Conservation (phyloP, 2,113 vertebrate genomes). For the Progne subis region DNA sequence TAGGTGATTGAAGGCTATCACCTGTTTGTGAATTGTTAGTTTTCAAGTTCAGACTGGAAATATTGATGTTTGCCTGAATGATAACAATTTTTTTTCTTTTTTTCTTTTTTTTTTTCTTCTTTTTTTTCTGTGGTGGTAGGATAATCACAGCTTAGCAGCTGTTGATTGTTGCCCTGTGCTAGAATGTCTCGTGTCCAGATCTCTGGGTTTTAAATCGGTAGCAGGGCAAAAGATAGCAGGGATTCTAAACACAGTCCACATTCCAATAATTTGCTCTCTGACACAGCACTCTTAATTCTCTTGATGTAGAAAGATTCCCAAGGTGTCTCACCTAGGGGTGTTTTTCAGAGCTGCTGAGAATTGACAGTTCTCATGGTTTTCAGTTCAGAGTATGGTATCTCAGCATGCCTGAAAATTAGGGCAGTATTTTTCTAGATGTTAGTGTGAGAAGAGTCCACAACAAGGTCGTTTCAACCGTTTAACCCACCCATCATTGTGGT, state of each 20-base stretch:
- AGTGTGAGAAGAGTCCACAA: background rate
- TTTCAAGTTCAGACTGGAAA: background rate
- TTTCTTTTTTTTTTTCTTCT: background rate
- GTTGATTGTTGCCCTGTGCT: background rate
- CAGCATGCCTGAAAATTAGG: background rate
- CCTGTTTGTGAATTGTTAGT: background rate
- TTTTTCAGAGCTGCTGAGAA: background rate
- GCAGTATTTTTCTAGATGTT: background rate
- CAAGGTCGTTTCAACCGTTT: background rate
- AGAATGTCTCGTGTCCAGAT: background rate
- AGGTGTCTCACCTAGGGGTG: background rate
- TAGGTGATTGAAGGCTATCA: background rate
- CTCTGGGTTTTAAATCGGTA: background rate
- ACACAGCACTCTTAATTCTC: background rate
- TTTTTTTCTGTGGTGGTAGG: background rate
- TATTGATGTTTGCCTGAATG: background rate
- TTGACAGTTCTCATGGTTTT: background rate
- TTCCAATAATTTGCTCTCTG: background rate
- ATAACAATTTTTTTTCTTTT: background rate
- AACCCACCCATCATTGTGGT: background rate
- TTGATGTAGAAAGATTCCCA: background rate
- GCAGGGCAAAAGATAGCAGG: background rate
- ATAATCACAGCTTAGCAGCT: background rate
- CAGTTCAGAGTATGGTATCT: background rate
- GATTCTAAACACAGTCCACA: background rate